Conservation (phyloP, 2,113 vertebrate genomes). For the Ornithorhynchus anatinus region DNA sequence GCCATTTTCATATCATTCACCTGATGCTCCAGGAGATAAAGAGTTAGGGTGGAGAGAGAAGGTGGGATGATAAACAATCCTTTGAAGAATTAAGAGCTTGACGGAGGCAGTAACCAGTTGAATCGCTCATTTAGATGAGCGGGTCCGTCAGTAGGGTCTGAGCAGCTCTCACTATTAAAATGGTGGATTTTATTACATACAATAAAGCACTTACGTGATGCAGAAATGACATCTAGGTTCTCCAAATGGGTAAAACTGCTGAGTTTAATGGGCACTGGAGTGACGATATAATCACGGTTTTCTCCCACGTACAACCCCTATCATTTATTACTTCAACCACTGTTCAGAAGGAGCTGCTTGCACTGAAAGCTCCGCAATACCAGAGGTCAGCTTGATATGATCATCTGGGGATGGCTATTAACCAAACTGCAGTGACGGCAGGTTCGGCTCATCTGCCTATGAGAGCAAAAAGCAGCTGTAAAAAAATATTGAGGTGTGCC, state of each 20-base stretch:
- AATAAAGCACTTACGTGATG: slow-evolving; percentile 33
- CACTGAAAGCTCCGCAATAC: slow-evolving; percentile 34
- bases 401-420: slow-evolving; percentile 31
- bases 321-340: slow-evolving; percentile 51
- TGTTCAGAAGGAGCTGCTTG: slow-evolving; percentile 22
- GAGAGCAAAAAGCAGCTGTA: slow-evolving; percentile 40
- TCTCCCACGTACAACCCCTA: slow-evolving; percentile 21
- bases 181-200: slow-evolving; percentile 42
- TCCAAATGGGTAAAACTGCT: slow-evolving; percentile 44
- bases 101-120: slow-evolving; percentile 12
- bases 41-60: not conserved
- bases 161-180: slow-evolving; percentile 37
- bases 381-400: slow-evolving; percentile 29
- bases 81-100: slow-evolving; percentile 40
- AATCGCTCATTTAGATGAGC: slow-evolving; percentile 51
- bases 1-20: not conserved
- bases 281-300: slow-evolving; percentile 58
- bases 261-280: slow-evolving; percentile 46
- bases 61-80: not conserved
- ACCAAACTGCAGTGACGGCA: slow-evolving; percentile 45
- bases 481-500: slow-evolving; percentile 41
- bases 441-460: slow-evolving; percentile 41
- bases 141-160: not conserved
- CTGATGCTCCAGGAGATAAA: not conserved
- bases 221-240: slow-evolving; percentile 45